Percentiles rank a stretch among this genome's conserved stretches.
Conservation (phyloP, 2,888 invertebrate genomes). For the Oasisia sp. region DNA sequence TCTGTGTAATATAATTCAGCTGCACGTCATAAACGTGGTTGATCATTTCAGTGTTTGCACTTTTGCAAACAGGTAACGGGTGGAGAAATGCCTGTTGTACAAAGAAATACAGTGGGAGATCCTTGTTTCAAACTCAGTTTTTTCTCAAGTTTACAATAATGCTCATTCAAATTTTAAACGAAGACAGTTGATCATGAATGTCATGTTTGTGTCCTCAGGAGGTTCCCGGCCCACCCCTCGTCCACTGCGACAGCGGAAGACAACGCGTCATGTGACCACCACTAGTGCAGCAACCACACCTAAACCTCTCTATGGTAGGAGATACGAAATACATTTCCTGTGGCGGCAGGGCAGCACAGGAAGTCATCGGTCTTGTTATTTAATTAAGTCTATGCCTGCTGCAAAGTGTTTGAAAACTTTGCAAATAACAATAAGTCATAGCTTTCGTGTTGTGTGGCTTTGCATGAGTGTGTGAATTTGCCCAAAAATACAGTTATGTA, state of each 20-base stretch:
- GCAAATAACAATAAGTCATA: neutral
- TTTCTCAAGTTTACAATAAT: neutral
- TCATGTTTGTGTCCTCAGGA: neutral
- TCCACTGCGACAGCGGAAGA: neutral
- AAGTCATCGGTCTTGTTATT: neutral
- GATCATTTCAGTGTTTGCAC: too few relatives aligned
- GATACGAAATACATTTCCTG: conserved; percentile 10
- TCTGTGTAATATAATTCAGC: too few relatives aligned
- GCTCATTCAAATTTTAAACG: neutral
- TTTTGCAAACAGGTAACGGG: too few relatives aligned
- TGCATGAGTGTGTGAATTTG: neutral
- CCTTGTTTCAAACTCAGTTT: too few relatives aligned
- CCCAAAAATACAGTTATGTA: neutral
- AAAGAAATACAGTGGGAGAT: too few relatives aligned
- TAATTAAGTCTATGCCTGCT: neutral
- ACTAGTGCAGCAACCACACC: neutral
- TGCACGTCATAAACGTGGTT: too few relatives aligned
- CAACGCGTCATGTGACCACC: neutral
- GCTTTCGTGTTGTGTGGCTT: neutral
- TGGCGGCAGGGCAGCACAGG: neutral
- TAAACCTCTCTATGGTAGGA: conserved; percentile 11
- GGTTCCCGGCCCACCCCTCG: neutral
- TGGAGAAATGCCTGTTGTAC: too few relatives aligned
- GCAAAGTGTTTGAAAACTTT: neutral
- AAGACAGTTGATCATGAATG: neutral